Base-by-base conservation (phyloP, 2,797 vertebrate species). In the Rhynchotus rufescens region DNA sequence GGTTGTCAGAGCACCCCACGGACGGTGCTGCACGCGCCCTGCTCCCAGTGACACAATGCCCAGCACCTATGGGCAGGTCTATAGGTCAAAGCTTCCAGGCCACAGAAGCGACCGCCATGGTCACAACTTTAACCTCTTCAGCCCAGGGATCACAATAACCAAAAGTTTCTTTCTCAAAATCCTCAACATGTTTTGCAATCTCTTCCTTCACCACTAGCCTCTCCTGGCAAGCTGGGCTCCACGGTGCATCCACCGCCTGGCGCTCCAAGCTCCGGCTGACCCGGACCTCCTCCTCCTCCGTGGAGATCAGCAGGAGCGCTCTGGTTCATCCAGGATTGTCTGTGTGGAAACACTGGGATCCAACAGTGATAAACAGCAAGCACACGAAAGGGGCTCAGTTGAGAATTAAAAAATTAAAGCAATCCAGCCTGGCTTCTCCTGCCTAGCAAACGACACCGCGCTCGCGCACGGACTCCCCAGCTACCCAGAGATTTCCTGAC, bases 1-100 rank as follows among this genome's bases (percentile, higher is more conserved):
- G 9, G 82, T 75, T 92, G 86, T 89, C 90, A 86, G 92, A 90
- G 90, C 93, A 95, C 84, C 93, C 90, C 82, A 75, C 83, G 90
- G 92, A 96, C 30, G 95, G 89, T 75, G 79, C 90, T 95, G 92
- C 95, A 87, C 73, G 82, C 90, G 73, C 90, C 75, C 88, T 94
- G 88, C 89, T 96, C 91, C 93, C 91, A 93, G 93, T 91, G 88
- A 91, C 14, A 89, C 94, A 94, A 96, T 85, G 93, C 93, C 93
- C 4, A 6, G 69, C 90, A 84, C 84, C 88, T 90, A 92, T 1
- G 60, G 79, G 87, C 92, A 93, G 95, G 94, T 94, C 94, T 81
- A 90, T 25, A 38, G 84, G 87, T 85, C 95, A 95, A 90, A 89
- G 90, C 86, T 92, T 86, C 94, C 90, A 90, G 92, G 84, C 92